These are phyloP conservation scores for Phengaris arion DNA, from an alignment of 2,888 invertebrate genomes.

Conservation along the genomic window DNA sequence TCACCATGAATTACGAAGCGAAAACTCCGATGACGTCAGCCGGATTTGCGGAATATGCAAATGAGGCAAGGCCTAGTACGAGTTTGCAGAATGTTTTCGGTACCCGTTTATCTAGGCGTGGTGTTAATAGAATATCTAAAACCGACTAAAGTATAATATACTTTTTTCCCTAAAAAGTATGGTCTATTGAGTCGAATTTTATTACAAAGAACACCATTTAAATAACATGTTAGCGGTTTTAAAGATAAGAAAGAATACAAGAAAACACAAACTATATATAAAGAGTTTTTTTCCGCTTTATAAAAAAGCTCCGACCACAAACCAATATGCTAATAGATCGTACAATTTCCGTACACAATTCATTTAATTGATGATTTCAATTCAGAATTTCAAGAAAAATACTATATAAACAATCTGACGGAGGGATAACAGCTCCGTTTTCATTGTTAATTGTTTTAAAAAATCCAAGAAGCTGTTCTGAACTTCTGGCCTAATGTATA, in stretches of 20 bases:
- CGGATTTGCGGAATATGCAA: conserved; percentile 23
- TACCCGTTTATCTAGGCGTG: not conserved
- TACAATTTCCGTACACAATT: no score
- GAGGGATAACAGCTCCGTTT: not conserved
- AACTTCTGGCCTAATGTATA: no score
- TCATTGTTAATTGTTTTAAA: not conserved
- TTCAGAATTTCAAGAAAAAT: not conserved
- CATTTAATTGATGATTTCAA: no score
- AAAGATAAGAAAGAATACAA: no score
- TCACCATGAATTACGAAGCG: not conserved
- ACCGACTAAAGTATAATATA: not conserved
- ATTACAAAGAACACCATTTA: not conserved
- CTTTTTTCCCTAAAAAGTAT: not conserved
- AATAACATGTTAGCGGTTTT: no score
- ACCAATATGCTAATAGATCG: no score
- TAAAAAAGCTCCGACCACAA: no score
- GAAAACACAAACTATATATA: no score
- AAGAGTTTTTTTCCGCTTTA: no score
- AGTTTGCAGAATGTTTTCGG: not conserved
- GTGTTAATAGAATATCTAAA: not conserved
- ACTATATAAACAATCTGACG: not conserved
- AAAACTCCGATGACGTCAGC: conserved; percentile 17
- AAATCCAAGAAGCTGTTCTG: not conserved
- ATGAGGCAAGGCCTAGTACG: not conserved
- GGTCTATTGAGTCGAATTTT: not conserved